Conservation (phyloP, 2,888 invertebrate species). For the Archips xylosteana region DNA sequence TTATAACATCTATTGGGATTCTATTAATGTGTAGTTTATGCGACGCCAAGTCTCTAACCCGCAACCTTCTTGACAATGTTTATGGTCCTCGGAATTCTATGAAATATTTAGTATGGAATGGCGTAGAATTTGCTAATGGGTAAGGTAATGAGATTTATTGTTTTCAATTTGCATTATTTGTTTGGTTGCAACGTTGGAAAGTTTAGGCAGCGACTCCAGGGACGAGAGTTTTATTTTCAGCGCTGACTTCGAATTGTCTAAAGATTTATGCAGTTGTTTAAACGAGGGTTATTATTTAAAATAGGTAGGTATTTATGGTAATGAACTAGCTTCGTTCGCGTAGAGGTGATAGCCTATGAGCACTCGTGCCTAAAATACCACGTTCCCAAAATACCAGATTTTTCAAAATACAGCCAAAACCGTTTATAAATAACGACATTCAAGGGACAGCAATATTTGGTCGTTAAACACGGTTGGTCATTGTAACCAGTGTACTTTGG, state of each 20-base stretch:
- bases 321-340: too few species aligned
- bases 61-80: slow-evolving; percentile 57
- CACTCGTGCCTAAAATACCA: too few species aligned
- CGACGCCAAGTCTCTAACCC: slow-evolving; percentile 44
- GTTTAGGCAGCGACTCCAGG: slow-evolving; percentile 27
- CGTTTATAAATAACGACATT: too few species aligned
- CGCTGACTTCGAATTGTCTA: not conserved
- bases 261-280: not conserved
- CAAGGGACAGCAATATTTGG: too few species aligned
- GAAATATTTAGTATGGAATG: slow-evolving; percentile 47
- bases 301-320: too few species aligned
- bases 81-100: slow-evolving; percentile 54
- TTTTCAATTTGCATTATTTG: slow-evolving; percentile 43
- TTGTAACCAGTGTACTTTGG: too few species aligned
- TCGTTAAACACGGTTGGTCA: too few species aligned
- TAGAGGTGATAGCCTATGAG: too few species aligned
- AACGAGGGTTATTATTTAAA: not conserved
- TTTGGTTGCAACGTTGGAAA: slow-evolving; percentile 33
- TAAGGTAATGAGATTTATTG: slow-evolving; percentile 42
- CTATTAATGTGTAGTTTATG: slow-evolving; percentile 50
- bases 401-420: too few species aligned
- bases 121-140: slow-evolving; percentile 43
- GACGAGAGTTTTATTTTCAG: slow-evolving; percentile 18
- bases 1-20: slow-evolving; percentile 15
- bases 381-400: too few species aligned